phyloP scores from a whole-genome alignment of 35 echinoderm and acorn worm genomes.

The Strongylocentrotus purpuratus region DNA sequence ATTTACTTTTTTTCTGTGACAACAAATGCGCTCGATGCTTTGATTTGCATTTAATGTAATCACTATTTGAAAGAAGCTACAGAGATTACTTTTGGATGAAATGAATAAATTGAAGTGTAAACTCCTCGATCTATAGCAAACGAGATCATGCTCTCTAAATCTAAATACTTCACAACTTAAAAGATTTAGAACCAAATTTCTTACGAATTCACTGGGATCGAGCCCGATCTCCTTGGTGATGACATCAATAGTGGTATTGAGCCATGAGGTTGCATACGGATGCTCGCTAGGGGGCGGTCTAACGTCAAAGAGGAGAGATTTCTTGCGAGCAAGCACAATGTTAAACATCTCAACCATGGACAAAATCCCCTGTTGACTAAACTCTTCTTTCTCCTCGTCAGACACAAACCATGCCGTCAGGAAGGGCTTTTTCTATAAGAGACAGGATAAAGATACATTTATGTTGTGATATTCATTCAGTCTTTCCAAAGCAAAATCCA shows the following conservation, averaged over 20 bases:
- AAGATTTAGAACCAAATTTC: background rate
- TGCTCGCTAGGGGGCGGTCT: conserved; percentile 62
- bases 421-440: conserved; percentile 60
- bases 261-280: conserved; percentile 48
- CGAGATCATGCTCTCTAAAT: too few relatives aligned
- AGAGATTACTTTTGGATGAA: too few relatives aligned
- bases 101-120: too few relatives aligned
- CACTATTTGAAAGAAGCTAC: too few relatives aligned
- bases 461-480: too few relatives aligned
- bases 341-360: conserved; percentile 51
- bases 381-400: conserved; percentile 46
- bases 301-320: conserved; percentile 61
- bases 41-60: too few relatives aligned
- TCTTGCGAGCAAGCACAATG: conserved; percentile 39
- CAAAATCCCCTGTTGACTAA: conserved; percentile 57
- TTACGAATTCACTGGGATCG: conserved; percentile 58
- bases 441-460: background rate
- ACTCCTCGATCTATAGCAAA: too few relatives aligned
- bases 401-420: conserved; percentile 38
- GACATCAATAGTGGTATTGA: conserved; percentile 63
- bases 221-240: conserved; percentile 60
- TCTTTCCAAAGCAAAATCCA: too few relatives aligned
- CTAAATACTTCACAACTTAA: too few relatives aligned
- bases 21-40: too few relatives aligned
- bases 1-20: too few relatives aligned